Conservation (phyloP, 92 coral and sea anemone species). For the Zoanthus gigantus region DNA sequence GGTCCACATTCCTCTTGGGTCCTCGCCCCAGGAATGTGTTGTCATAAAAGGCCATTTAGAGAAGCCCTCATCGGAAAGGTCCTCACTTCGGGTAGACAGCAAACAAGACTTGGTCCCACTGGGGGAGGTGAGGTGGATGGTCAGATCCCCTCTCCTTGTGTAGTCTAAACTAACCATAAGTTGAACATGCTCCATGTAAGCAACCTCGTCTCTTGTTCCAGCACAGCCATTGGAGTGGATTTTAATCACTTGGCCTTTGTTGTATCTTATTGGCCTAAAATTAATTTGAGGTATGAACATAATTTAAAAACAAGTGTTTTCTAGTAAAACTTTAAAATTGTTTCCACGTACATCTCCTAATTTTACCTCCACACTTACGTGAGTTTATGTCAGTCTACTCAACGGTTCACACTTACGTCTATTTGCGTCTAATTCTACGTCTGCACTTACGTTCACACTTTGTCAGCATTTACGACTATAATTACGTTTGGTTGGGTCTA, state of each 20-base stretch:
- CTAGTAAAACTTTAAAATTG: background rate
- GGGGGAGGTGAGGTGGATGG: slow-evolving; percentile 92
- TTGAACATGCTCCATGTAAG: slow-evolving; percentile 96
- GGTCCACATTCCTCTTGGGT: slow-evolving; percentile 98
- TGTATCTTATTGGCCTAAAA: slow-evolving; percentile 77
- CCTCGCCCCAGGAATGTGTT: slow-evolving; percentile 99
- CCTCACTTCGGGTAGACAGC: slow-evolving; percentile 94
- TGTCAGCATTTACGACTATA: too few relatives aligned
- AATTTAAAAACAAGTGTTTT: background rate
- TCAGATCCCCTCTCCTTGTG: slow-evolving; percentile 94
- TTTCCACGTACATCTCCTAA: too few relatives aligned
- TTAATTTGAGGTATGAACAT: background rate
- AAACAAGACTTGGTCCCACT: slow-evolving; percentile 99
- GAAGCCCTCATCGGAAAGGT: slow-evolving; percentile 98
- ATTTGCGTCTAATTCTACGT: too few relatives aligned
- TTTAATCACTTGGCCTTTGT: slow-evolving; percentile 83
- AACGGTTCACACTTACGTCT: too few relatives aligned
- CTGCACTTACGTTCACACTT: too few relatives aligned
- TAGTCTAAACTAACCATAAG: slow-evolving; percentile 91
- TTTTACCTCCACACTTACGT: too few relatives aligned
- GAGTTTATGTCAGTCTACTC: too few relatives aligned
- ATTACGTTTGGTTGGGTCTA: too few relatives aligned
- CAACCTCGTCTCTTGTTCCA: slow-evolving; percentile 85
- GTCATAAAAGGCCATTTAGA: slow-evolving; percentile 99
- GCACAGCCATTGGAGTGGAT: slow-evolving; percentile 97